Evolutionary conservation across 1,140 invertebrate genomes (phyloP).

Genomic region (Reticulitermes speratus): DNA sequence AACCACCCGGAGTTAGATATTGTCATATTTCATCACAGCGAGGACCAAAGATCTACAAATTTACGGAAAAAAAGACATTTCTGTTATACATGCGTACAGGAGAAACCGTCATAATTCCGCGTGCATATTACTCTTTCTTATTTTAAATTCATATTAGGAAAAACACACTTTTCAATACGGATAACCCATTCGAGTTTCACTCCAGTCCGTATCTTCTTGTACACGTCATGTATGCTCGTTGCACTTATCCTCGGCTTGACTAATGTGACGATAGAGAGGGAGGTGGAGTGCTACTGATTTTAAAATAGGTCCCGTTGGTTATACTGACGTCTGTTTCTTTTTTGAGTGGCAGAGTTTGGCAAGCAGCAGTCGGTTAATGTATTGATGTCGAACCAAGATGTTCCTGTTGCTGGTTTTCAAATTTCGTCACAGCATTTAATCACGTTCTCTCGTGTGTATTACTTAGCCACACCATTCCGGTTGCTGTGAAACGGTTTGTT

Average conservation of each 20-base stretch:
- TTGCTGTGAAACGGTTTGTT: background rate
- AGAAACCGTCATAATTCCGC: too few species aligned
- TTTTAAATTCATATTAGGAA: too few species aligned
- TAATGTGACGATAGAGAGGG: background rate
- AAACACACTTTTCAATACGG: background rate
- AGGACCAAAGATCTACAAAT: too few species aligned
- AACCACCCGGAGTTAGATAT: too few species aligned
- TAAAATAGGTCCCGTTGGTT: conserved; percentile 12
- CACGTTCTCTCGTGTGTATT: background rate
- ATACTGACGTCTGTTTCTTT: conserved; percentile 12
- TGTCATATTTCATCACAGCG: too few species aligned
- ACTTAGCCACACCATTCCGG: background rate
- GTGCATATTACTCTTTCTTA: too few species aligned
- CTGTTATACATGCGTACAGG: too few species aligned
- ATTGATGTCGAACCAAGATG: conserved; percentile 3
- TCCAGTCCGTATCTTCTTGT: background rate
- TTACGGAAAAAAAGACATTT: too few species aligned
- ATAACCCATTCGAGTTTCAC: background rate
- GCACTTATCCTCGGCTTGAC: background rate
- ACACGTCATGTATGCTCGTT: background rate
- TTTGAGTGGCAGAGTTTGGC: conserved; percentile 16
- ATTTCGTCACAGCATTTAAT: conserved; percentile 11
- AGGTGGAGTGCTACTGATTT: background rate
- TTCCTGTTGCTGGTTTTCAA: conserved; percentile 8
- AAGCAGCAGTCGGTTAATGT: background rate